Evolutionary conservation across 2,888 invertebrate species (phyloP), one percentile per base, ranked within the genome.

Genomic region (Heliconius hortense): DNA sequence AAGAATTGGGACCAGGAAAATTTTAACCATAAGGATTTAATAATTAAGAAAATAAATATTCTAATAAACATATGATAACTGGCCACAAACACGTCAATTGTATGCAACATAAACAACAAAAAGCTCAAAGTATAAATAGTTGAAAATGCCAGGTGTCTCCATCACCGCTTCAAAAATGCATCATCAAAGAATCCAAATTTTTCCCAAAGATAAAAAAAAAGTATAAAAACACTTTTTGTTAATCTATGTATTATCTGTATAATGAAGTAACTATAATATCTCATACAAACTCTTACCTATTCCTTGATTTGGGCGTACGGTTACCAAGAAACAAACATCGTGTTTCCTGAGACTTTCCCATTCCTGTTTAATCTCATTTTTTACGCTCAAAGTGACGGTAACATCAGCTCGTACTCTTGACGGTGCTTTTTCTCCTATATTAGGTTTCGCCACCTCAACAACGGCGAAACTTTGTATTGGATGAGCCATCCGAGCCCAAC

Each of bases 401-500:
- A 99, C 96, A 86, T 99, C 99, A 8, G 99, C 99, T 63, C 99
- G 95, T 0, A 99, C 99, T 74, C 98, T 94, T 0, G 99, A 98
- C 0, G 99, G 99, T 67, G 98, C 96, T 84, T 97, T 98, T 89
- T 99, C 99, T 0, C 99, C 97, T 66, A 98, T 97, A 87, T 98
- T 97, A 0, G 98, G 98, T 84, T 98, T 98, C 0, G 97, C 96
- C 13, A 99, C 98, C 92, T 99, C 99, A 0, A 99, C 98, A 1
- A 99, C 98, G 4, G 97, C 97, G 90, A 99, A 99, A 77, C 96
- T 96, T 13, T 96, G 95, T 75, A 99, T 97, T 0, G 99, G 98
- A 82, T 99, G 97, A 0, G 99, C 99, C 99, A 99, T 99, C 79
- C 99, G 95, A 0, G 99, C 99, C 99, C 99, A 99, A 2, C 99